Evolutionary conservation across 2,113 vertebrate species (phyloP).

Genomic region (Lonchura striata): DNA sequence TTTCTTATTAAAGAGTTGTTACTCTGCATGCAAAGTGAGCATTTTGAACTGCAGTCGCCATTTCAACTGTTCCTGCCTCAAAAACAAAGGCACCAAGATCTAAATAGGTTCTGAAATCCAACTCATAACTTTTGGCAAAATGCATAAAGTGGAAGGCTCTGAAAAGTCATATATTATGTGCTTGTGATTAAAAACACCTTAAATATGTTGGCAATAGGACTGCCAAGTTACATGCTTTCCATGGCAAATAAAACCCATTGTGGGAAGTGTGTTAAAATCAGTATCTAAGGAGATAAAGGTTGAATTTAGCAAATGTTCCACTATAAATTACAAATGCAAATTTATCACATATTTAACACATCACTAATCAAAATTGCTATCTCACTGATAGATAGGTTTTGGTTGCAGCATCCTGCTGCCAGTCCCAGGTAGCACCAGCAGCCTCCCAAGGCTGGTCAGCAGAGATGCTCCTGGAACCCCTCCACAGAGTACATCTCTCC

Average conservation of each 20-base stretch:
- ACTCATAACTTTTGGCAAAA: background rate
- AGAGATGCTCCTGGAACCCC: background rate
- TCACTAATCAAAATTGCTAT: background rate
- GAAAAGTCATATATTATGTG: background rate
- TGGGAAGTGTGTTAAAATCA: background rate
- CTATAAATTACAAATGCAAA: background rate
- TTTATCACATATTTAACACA: background rate
- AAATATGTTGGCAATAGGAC: background rate
- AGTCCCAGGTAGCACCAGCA: background rate
- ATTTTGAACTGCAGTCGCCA: background rate
- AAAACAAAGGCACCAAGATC: background rate
- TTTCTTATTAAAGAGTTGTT: slow-evolving; percentile 20
- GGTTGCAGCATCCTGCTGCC: background rate
- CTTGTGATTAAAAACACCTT: background rate
- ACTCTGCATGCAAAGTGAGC: slow-evolving; percentile 11
- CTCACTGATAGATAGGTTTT: fast-evolving
- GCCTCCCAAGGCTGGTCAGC: background rate
- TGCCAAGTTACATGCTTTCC: background rate
- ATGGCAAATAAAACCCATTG: background rate
- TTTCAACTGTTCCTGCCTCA: background rate
- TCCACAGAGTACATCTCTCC: background rate
- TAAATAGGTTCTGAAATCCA: background rate
- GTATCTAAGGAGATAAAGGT: background rate
- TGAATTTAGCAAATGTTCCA: background rate
- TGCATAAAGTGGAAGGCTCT: background rate